Conservation (phyloP, 2,888 invertebrate genomes). For the Polia nebulosa region DNA sequence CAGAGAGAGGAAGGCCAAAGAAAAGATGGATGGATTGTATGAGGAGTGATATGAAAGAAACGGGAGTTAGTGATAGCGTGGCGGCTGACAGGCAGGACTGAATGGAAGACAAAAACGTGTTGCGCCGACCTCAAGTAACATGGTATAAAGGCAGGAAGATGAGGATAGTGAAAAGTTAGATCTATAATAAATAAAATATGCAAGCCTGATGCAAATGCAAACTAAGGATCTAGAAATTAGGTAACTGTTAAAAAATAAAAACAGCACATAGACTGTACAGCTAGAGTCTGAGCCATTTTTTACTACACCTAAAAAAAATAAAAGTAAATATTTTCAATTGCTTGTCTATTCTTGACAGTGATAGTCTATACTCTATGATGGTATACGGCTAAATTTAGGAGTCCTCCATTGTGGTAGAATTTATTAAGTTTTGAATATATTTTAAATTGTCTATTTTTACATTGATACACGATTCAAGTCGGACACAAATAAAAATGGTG, state of each 20-base stretch:
- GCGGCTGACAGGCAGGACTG: too few species aligned
- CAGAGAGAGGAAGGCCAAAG: too few species aligned
- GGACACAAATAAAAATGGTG: conserved; percentile 91
- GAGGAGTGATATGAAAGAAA: too few species aligned
- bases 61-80: too few species aligned
- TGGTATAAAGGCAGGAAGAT: too few species aligned
- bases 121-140: too few species aligned
- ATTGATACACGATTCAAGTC: conserved; percentile 83
- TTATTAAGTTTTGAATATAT: conserved; percentile 49
- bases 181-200: not conserved
- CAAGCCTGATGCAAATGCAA: not conserved
- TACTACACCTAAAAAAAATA: not conserved
- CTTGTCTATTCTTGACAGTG: conserved; percentile 61
- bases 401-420: conserved; percentile 36
- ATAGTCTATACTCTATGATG: conserved; percentile 76
- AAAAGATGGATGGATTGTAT: too few species aligned
- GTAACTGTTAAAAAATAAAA: not conserved
- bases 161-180: not conserved
- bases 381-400: conserved; percentile 71
- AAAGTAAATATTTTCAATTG: conserved; percentile 3
- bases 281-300: not conserved
- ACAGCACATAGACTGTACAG: not conserved
- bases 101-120: too few species aligned
- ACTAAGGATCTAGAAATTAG: not conserved
- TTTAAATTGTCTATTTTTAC: conserved; percentile 63